These are phyloP conservation scores for Trichopoda pennipes DNA, from an alignment of 2,888 invertebrate genomes.

Conservation along the genomic window DNA sequence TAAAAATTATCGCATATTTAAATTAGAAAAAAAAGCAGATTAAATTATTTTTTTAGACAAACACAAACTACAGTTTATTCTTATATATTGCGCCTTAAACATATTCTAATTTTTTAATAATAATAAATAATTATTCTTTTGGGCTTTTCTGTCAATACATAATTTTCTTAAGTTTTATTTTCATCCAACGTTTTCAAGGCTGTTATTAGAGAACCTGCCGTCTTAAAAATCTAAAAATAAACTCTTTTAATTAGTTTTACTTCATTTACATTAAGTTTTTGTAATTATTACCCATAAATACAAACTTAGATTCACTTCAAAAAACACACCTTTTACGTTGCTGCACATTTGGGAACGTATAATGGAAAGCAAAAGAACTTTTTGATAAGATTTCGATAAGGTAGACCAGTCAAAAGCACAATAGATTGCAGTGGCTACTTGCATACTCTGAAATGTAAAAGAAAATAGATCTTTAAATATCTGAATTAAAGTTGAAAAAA, in stretches of 20 bases:
- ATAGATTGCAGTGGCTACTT: conserved; percentile 29
- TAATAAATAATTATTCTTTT: too few species aligned
- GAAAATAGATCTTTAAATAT: not conserved
- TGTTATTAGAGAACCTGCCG: conserved; percentile 28
- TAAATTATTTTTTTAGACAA: too few species aligned
- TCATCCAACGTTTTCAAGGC: conserved; percentile 42
- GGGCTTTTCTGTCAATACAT: not conserved
- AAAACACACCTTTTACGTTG: conserved; percentile 31
- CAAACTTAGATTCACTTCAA: conserved; percentile 41
- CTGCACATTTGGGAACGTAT: conserved; percentile 19
- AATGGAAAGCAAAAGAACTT: conserved; percentile 17
- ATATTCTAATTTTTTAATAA: too few species aligned
- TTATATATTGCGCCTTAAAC: too few species aligned
- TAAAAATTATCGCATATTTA: too few species aligned
- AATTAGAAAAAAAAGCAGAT: too few species aligned
- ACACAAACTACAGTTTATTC: too few species aligned
- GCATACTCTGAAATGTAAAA: conserved; percentile 21
- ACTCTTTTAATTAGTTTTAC: not conserved
- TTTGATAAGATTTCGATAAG: conserved; percentile 8
- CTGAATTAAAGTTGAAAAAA: not conserved
- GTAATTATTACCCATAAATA: conserved; percentile 32
- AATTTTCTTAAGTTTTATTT: not conserved
- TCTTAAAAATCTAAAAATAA: conserved; percentile 44
- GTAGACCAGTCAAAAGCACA: conserved; percentile 36
- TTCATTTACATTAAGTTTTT: not conserved